These are phyloP conservation scores for Allygus modestus DNA, from an alignment of 2,888 invertebrate species.

Conservation along the genomic window DNA sequence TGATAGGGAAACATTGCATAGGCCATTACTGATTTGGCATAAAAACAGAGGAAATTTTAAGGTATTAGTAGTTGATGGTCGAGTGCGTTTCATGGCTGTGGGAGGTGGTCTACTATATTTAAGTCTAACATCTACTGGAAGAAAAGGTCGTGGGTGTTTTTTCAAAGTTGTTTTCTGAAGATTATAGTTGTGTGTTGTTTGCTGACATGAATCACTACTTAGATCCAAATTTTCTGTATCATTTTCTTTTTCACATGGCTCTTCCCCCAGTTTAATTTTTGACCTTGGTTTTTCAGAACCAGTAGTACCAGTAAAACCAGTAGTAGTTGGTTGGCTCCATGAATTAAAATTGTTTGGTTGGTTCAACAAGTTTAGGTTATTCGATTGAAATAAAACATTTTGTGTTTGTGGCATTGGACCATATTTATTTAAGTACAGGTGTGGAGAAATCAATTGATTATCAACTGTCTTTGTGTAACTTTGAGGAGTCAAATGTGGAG, in stretches of 20 bases:
- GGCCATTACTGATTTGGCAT: not conserved
- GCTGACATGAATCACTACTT: not conserved
- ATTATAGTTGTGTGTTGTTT: not conserved
- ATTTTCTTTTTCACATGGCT: not conserved
- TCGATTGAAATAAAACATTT: not conserved
- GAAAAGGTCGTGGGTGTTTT: not conserved
- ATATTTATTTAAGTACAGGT: not conserved
- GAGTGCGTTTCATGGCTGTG: not conserved
- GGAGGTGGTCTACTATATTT: not conserved
- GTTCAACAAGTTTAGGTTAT: not conserved
- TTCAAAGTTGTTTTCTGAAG: not conserved
- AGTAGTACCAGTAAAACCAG: not conserved
- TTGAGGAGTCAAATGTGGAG: not conserved
- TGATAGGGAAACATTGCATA: not conserved
- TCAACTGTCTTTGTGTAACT: not conserved
- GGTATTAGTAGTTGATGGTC: not conserved
- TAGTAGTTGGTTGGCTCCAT: not conserved
- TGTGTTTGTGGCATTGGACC: not conserved
- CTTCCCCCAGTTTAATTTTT: not conserved
- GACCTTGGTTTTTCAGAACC: not conserved
- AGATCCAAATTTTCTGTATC: not conserved
- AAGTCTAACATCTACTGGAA: not conserved
- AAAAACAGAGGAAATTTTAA: not conserved
- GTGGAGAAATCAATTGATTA: not conserved
- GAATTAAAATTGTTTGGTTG: not conserved